These are phyloP conservation scores for Genyomyrus donnyi DNA, from an alignment of 2,113 vertebrate species.

Conservation along the genomic window DNA sequence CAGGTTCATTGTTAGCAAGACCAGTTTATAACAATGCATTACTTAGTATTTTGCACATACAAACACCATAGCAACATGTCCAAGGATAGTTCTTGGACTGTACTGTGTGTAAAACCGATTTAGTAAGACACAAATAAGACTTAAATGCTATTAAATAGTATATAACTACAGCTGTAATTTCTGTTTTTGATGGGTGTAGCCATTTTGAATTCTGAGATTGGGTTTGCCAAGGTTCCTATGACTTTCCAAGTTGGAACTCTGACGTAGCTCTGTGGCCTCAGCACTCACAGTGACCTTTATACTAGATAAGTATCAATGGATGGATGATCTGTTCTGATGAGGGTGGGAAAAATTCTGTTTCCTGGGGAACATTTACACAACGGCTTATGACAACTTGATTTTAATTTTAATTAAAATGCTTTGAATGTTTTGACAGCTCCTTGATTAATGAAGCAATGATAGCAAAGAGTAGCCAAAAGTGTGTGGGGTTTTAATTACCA, in stretches of 20 bases:
- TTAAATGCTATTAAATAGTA: too few relatives aligned
- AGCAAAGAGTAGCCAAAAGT: neutral
- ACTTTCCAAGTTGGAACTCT: too few relatives aligned
- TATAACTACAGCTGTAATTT: too few relatives aligned
- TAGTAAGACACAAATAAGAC: too few relatives aligned
- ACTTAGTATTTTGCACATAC: neutral
- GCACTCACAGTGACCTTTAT: neutral
- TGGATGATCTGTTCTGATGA: neutral
- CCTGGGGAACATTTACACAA: neutral
- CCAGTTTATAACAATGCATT: neutral
- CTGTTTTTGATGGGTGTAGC: too few relatives aligned
- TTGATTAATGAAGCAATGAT: neutral
- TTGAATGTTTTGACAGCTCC: neutral
- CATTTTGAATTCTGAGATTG: too few relatives aligned
- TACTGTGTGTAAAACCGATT: too few relatives aligned
- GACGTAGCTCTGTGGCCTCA: neutral
- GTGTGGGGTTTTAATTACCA: neutral
- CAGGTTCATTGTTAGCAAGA: neutral
- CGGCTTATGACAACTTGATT: neutral
- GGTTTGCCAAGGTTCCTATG: too few relatives aligned
- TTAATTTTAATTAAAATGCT: neutral
- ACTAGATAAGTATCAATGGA: neutral
- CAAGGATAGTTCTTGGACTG: neutral
- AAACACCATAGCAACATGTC: neutral
- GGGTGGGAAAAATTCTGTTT: neutral